A percentile compares a stretch with the other conserved stretches of the same genome.
These are phyloP conservation scores for Hyperoplus lanceolatus DNA, from an alignment of 2,797 vertebrate species.

Conservation along the genomic window DNA sequence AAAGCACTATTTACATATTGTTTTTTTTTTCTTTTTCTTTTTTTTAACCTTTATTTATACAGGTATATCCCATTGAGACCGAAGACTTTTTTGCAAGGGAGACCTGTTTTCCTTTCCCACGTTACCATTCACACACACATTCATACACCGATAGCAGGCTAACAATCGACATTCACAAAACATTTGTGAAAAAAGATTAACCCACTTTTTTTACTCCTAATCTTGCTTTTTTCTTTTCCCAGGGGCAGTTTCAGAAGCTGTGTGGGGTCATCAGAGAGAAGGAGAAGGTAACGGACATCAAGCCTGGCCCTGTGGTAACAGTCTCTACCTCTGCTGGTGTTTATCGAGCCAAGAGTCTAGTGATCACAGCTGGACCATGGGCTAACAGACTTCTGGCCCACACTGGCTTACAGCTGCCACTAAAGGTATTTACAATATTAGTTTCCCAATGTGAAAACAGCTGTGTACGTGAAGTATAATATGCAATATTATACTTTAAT, in stretches of 20 bases:
- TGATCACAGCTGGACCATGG: conserved; percentile 93
- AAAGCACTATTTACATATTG: not conserved
- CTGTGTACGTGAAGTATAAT: not conserved
- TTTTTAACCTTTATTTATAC: no score
- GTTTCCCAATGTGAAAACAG: not conserved
- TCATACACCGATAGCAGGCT: no score
- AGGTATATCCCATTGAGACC: no score
- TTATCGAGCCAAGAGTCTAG: conserved; percentile 86
- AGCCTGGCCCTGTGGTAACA: conserved; percentile 84
- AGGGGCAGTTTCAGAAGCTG: conserved; percentile 84
- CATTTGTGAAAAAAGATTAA: not conserved
- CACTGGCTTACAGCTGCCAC: conserved; percentile 87
- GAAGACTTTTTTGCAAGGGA: no score
- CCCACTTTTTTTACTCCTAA: not conserved
- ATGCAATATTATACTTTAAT: not conserved
- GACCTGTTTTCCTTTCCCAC: no score
- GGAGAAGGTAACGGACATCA: conserved; percentile 87
- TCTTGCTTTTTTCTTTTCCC: not conserved
- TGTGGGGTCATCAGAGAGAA: conserved; percentile 89
- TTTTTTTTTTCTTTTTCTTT: no score
- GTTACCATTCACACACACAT: no score
- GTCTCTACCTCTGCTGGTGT: conserved; percentile 83
- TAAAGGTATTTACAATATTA: conserved; percentile 84
- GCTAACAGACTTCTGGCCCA: conserved; percentile 84
- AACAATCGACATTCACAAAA: no score